Conservation (phyloP, 2,113 vertebrate species). For the Oreocharis arfaki region DNA sequence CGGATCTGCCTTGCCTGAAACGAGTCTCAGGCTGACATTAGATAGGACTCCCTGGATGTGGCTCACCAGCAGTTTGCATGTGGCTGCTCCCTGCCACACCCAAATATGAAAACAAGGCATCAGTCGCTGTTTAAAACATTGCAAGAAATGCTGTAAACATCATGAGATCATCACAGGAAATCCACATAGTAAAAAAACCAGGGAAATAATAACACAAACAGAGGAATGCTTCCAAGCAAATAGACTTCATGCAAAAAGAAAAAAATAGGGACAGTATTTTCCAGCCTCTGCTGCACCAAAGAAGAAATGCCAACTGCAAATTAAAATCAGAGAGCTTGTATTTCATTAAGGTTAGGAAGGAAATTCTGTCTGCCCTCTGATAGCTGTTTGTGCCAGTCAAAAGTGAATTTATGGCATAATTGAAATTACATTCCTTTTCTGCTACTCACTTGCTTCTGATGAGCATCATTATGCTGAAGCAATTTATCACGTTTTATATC, state of each 20-base stretch:
- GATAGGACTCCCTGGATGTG: neutral
- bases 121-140: neutral
- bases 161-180: constrained; percentile 40
- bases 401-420: constrained; percentile 17
- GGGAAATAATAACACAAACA: neutral
- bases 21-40: neutral
- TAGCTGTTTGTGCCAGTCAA: neutral
- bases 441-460: neutral
- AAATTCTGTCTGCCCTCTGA: constrained; percentile 5
- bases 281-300: neutral
- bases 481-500: neutral
- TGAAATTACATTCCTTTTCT: constrained; percentile 31
- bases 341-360: neutral
- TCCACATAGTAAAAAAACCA: neutral
- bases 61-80: neutral
- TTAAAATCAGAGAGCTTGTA: neutral
- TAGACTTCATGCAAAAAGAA: neutral
- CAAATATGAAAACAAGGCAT: constrained; percentile 3
- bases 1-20: neutral
- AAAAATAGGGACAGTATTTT: neutral
- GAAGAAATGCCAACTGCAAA: neutral
- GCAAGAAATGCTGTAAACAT: constrained; percentile 11
- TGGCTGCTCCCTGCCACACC: neutral
- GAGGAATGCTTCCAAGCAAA: neutral
- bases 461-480: neutral